Percentiles rank a stretch among this genome's conserved stretches.
phyloP scores from a whole-genome alignment of 2,113 vertebrate genomes.

The Apteryx mantelli region DNA sequence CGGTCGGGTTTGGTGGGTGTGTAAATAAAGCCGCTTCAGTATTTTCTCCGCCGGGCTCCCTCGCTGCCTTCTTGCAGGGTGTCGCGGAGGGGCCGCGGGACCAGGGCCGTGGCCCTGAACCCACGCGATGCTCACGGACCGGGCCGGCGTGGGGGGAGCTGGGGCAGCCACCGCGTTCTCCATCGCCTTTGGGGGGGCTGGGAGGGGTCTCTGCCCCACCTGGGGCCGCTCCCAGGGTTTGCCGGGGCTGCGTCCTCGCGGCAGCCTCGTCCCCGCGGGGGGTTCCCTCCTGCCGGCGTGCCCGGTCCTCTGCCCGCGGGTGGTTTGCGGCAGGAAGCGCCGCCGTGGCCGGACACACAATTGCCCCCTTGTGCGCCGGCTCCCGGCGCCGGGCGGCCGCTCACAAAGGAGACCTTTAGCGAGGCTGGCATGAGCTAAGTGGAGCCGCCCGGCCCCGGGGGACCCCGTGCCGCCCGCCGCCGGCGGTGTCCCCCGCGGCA shows the following conservation, averaged over 20 bases:
- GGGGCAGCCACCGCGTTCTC: too few relatives aligned
- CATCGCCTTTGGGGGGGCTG: too few relatives aligned
- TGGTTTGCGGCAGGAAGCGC: not conserved
- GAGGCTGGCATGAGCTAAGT: not conserved
- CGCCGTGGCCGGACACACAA: not conserved
- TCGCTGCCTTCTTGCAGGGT: not conserved
- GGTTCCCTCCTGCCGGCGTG: too few relatives aligned
- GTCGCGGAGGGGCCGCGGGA: not conserved
- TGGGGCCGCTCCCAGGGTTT: too few relatives aligned
- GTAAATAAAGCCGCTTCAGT: conserved; percentile 2
- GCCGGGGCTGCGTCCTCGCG: not conserved
- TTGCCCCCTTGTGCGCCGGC: not conserved
- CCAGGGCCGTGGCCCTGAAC: too few relatives aligned
- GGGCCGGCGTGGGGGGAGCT: too few relatives aligned
- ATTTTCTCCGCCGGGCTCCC: not conserved
- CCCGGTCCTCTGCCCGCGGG: not conserved
- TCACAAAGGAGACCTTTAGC: not conserved
- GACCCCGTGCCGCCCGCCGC: not conserved
- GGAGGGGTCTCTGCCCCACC: too few relatives aligned
- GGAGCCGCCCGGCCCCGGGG: not conserved
- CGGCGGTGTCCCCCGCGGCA: not conserved
- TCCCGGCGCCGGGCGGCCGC: not conserved
- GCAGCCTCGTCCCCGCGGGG: not conserved
- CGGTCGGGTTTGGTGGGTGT: not conserved
- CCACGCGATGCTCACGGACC: not conserved